phyloP scores from a whole-genome alignment of 2,797 vertebrate species.

The Phoxinus dragarum region DNA sequence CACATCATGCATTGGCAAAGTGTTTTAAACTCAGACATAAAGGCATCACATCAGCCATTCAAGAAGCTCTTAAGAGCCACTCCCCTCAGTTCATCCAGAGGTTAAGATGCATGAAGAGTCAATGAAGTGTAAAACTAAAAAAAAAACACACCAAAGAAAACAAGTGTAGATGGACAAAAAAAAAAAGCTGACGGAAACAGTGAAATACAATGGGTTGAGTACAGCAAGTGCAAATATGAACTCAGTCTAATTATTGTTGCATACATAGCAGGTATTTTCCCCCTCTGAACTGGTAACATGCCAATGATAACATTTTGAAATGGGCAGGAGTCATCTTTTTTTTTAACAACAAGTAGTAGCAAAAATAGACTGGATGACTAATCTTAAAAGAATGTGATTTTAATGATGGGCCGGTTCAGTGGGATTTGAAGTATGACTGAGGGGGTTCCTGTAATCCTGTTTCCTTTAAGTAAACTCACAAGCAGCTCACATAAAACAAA shows the following conservation, averaged over 20 bases:
- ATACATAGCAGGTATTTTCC: background rate
- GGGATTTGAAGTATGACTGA: constrained; percentile 14
- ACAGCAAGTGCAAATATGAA: constrained; percentile 1
- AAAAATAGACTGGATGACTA: background rate
- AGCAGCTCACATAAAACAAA: background rate
- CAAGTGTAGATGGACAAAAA: background rate
- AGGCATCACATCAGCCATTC: constrained; percentile 37
- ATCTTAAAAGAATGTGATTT: constrained; percentile 17
- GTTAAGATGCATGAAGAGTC: constrained; percentile 46
- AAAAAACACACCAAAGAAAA: background rate
- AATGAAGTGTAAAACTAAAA: constrained; percentile 26
- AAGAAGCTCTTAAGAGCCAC: constrained; percentile 37
- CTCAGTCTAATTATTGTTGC: background rate
- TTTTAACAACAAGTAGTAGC: background rate
- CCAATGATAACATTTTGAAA: constrained; percentile 16
- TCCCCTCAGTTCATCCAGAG: constrained; percentile 33
- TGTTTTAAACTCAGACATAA: constrained; percentile 18
- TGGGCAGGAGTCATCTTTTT: background rate
- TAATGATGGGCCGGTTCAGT: constrained; percentile 1
- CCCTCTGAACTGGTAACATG: background rate
- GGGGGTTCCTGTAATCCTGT: constrained; percentile 1
- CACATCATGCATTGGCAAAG: background rate
- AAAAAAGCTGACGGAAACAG: background rate
- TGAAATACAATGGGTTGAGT: background rate
- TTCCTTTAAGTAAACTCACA: constrained; percentile 6